Evolutionary conservation across 1,140 invertebrate species (phyloP).

Genomic region (Panulirus ornatus): DNA sequence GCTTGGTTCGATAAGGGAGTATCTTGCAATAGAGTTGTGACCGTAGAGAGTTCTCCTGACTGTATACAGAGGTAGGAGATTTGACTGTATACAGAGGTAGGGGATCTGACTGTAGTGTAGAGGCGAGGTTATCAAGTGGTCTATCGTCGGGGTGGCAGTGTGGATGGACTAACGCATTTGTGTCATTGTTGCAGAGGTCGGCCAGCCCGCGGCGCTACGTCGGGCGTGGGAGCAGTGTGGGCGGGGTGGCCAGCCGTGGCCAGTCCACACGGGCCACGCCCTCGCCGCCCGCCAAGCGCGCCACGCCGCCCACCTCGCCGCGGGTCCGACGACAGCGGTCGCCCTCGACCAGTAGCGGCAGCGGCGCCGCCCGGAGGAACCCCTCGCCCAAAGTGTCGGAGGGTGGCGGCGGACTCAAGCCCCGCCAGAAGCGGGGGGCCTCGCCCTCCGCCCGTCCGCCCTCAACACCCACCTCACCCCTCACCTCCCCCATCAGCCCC

Average conservation of each 20-base stretch:
- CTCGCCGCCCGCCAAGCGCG: slow-evolving; percentile 58
- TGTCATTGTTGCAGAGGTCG: slow-evolving; percentile 39
- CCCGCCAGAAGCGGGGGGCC: slow-evolving; percentile 3
- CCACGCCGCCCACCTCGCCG: slow-evolving; percentile 70
- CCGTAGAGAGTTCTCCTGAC: too few species aligned
- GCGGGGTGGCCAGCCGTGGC: background rate
- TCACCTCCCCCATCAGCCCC: slow-evolving; percentile 30
- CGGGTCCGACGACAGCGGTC: slow-evolving; percentile 60
- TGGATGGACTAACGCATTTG: slow-evolving; percentile 16
- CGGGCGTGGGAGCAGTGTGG: slow-evolving; percentile 15
- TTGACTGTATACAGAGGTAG: too few species aligned
- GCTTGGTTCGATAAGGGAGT: too few species aligned
- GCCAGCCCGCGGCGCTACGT: slow-evolving; percentile 55
- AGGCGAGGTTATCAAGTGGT: too few species aligned
- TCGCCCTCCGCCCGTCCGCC: background rate
- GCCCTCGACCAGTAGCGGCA: too few species aligned
- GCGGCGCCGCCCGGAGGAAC: slow-evolving; percentile 30
- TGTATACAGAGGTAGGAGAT: too few species aligned
- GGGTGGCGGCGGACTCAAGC: slow-evolving; percentile 8
- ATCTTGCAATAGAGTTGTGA: too few species aligned
- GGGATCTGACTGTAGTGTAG: too few species aligned
- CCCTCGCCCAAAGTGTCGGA: slow-evolving; percentile 48
- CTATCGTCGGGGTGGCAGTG: too few species aligned
- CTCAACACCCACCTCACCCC: slow-evolving; percentile 21
- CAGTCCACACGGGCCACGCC: slow-evolving; percentile 45